Percentiles rank a stretch among this genome's conserved stretches.
Conservation (phyloP, 2,888 invertebrate genomes). For the Labia minor region DNA sequence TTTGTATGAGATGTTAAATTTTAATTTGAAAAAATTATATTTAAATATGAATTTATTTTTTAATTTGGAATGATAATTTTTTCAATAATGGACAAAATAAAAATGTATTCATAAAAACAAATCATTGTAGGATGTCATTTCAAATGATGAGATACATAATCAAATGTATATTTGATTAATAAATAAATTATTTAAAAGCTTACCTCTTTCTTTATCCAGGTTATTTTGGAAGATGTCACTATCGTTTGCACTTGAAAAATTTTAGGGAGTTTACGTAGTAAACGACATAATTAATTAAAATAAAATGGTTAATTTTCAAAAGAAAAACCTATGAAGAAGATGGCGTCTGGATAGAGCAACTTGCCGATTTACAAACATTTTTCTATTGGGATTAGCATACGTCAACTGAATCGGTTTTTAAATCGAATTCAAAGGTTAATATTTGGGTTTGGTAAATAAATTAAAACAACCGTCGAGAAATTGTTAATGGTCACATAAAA, state of each 20-base stretch:
- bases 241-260: slow-evolving; percentile 20
- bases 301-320: slow-evolving; percentile 27
- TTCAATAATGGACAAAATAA: no score
- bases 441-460: not conserved
- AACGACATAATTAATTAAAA: slow-evolving; percentile 24
- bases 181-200: slow-evolving; percentile 18
- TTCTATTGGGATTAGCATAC: slow-evolving; percentile 19
- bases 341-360: slow-evolving; percentile 43
- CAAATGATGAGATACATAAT: not conserved
- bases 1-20: not conserved
- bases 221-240: slow-evolving; percentile 20
- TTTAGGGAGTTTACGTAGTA: slow-evolving; percentile 20
- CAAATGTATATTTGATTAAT: slow-evolving; percentile 15
- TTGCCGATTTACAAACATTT: slow-evolving; percentile 32
- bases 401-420: not conserved
- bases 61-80: not conserved
- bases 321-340: slow-evolving; percentile 46
- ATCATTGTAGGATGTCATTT: not conserved
- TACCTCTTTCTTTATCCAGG: slow-evolving; percentile 25
- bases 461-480: not conserved
- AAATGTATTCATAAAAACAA: not conserved
- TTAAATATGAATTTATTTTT: not conserved
- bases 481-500: not conserved
- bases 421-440: not conserved
- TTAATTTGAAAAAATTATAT: not conserved